phyloP scores from a whole-genome alignment of 2,797 vertebrate genomes.

The Clarias laeviceps region DNA sequence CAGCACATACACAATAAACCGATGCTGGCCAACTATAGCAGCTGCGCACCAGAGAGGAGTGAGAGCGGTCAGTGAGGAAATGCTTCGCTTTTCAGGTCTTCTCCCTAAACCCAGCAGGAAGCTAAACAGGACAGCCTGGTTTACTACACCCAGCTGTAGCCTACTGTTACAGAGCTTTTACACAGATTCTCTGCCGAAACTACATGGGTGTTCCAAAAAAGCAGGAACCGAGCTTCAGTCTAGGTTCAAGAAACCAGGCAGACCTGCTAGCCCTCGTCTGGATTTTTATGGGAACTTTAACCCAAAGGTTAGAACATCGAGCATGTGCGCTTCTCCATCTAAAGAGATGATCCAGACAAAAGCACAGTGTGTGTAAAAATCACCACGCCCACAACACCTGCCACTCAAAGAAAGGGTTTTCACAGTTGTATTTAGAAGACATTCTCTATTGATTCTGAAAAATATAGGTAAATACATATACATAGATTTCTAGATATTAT shows the following conservation, averaged over 20 bases:
- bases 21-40: conserved; percentile 77
- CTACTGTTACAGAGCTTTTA: conserved; percentile 11
- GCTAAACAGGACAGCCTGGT: conserved; percentile 36
- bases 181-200: neutral
- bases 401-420: conserved; percentile 60
- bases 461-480: conserved; percentile 53
- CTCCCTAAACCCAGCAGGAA: conserved; percentile 38
- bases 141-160: conserved; percentile 22
- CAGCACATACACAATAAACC: conserved; percentile 78
- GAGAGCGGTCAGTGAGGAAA: conserved; percentile 78
- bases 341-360: conserved; percentile 38
- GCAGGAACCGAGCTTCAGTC: neutral
- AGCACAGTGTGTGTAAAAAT: conserved; percentile 41
- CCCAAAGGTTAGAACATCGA: conserved; percentile 21
- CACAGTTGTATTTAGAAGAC: conserved; percentile 66
- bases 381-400: conserved; percentile 42
- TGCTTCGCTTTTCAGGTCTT: conserved; percentile 30
- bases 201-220: neutral
- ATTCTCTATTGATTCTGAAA: conserved; percentile 58
- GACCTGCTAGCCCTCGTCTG: conserved; percentile 13
- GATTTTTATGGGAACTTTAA: conserved; percentile 6
- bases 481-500: conserved; percentile 55
- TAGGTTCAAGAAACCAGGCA: conserved; percentile 30
- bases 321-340: conserved; percentile 28
- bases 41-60: conserved; percentile 73